These are phyloP conservation scores for Campylomormyrus tamandua DNA, from an alignment of 2,113 vertebrate species.

Conservation along the genomic window DNA sequence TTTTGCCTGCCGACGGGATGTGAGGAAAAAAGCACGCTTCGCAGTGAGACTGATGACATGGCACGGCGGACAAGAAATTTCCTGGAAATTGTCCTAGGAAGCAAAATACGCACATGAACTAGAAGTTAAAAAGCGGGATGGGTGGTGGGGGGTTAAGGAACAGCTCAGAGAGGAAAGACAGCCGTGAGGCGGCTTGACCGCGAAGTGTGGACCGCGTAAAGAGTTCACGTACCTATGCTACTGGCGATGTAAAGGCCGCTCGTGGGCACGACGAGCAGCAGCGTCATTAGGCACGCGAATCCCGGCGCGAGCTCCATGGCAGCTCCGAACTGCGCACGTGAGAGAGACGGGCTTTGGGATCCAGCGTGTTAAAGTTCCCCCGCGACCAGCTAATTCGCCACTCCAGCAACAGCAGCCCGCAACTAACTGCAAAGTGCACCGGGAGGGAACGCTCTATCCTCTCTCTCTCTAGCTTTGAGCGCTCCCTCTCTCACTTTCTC, in stretches of 20 bases:
- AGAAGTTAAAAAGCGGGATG: conserved; percentile 15
- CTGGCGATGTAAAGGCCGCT: conserved; percentile 71
- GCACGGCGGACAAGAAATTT: conserved; percentile 25
- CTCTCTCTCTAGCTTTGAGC: neutral
- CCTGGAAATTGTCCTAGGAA: conserved; percentile 23
- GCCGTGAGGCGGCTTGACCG: neutral
- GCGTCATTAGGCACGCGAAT: conserved; percentile 63
- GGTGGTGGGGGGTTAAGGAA: neutral
- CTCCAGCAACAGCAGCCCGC: conserved; percentile 68
- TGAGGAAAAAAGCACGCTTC: conserved; percentile 22
- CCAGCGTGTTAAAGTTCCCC: conserved; percentile 73
- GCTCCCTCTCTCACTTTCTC: conserved; percentile 13
- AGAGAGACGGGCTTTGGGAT: conserved; percentile 71
- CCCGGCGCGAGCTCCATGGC: conserved; percentile 70
- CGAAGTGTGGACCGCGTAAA: conserved; percentile 44
- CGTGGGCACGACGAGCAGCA: conserved; percentile 66
- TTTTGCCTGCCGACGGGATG: conserved; percentile 13
- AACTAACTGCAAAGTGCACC: conserved; percentile 73
- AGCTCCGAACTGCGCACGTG: conserved; percentile 76
- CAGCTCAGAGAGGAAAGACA: neutral
- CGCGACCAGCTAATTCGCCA: conserved; percentile 64
- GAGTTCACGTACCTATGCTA: conserved; percentile 66
- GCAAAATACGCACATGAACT: neutral
- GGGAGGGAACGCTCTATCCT: conserved; percentile 55
- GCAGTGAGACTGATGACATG: conserved; percentile 34